Percentiles rank a stretch among this genome's conserved stretches.
Conservation (phyloP, 2,113 vertebrate genomes). For the Lepisosteus oculatus region DNA sequence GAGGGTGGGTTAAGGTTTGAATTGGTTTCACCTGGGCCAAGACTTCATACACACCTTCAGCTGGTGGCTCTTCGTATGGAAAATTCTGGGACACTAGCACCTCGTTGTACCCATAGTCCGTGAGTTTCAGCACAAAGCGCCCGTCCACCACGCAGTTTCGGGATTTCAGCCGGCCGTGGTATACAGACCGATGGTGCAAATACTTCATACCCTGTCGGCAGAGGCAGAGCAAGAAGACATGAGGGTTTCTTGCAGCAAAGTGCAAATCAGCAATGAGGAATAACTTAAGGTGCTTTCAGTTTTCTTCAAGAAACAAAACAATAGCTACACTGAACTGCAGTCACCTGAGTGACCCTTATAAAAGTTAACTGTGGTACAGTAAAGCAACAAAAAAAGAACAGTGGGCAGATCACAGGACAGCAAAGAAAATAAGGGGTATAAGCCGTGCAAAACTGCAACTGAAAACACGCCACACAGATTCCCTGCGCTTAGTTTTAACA, state of each 20-base stretch:
- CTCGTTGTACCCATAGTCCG: constrained; percentile 65
- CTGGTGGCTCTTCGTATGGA: constrained; percentile 36
- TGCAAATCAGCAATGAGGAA: no score
- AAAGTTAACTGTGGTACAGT: no score
- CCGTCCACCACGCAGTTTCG: constrained; percentile 74
- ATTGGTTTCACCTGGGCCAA: no score
- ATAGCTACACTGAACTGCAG: not conserved
- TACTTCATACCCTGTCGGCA: constrained; percentile 67
- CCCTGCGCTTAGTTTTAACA: no score
- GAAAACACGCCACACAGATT: no score
- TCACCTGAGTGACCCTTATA: no score
- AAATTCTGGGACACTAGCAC: constrained; percentile 62
- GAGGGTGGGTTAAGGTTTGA: no score
- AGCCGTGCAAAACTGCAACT: no score
- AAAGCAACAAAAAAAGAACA: not conserved
- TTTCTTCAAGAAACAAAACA: not conserved
- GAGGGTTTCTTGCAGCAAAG: no score
- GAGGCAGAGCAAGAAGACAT: no score
- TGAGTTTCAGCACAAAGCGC: constrained; percentile 68
- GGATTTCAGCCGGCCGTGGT: constrained; percentile 65
- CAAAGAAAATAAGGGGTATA: no score
- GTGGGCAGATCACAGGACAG: not conserved
- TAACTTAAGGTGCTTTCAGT: no score
- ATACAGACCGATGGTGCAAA: constrained; percentile 60
- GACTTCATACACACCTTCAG: constrained; percentile 45